Conservation (phyloP, 1,140 invertebrate species). For the Drosophila pseudoananassae region DNA sequence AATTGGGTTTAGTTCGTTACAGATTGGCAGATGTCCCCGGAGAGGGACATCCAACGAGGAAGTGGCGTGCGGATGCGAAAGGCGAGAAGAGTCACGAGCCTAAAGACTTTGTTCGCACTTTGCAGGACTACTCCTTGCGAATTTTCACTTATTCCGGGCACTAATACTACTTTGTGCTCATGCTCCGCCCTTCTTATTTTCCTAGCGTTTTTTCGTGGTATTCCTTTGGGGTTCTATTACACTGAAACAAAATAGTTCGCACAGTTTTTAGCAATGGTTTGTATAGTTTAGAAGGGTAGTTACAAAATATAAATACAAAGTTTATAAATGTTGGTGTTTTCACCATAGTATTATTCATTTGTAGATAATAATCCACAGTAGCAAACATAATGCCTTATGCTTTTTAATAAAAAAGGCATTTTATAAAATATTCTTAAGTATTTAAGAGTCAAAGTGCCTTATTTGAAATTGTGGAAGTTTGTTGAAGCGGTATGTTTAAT, state of each 20-base stretch:
- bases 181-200: slow-evolving; percentile 32
- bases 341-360: too few species aligned
- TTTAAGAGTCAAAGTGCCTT: too few species aligned
- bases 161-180: slow-evolving; percentile 43
- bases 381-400: too few species aligned
- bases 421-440: too few species aligned
- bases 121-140: slow-evolving; percentile 33
- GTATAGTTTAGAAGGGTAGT: too few species aligned
- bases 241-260: not conserved
- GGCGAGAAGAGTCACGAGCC: slow-evolving; percentile 21
- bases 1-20: slow-evolving; percentile 62
- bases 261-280: too few species aligned
- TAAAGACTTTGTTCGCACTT: slow-evolving; percentile 46
- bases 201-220: slow-evolving; percentile 15
- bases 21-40: slow-evolving; percentile 48
- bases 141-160: slow-evolving; percentile 34
- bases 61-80: not conserved
- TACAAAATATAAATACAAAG: too few species aligned
- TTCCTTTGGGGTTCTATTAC: slow-evolving; percentile 21
- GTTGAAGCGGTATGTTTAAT: too few species aligned
- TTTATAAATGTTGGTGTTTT: too few species aligned
- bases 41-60: slow-evolving; percentile 10
- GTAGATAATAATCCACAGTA: too few species aligned
- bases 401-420: too few species aligned
- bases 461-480: too few species aligned